These are phyloP conservation scores for Vollenhovia emeryi DNA, from an alignment of 1,140 invertebrate genomes.

Conservation along the genomic window DNA sequence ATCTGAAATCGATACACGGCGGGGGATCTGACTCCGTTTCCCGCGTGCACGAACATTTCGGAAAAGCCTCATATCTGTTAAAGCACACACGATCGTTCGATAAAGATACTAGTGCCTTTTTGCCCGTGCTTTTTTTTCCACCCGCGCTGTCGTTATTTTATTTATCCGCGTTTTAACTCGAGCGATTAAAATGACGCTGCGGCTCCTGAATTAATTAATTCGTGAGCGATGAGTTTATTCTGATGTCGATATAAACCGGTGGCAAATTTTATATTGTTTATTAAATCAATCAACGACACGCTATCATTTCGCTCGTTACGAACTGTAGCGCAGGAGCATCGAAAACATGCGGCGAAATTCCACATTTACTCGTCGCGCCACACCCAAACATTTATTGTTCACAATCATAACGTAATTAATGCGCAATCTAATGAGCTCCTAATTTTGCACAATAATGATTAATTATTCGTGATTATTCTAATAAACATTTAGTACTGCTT, in stretches of 20 bases:
- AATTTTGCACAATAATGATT: constrained; percentile 29
- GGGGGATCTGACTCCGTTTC: not conserved
- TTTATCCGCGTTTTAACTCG: not conserved
- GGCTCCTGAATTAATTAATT: not conserved
- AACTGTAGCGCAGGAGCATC: not conserved
- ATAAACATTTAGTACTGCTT: constrained; percentile 9
- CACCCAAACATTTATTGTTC: constrained; percentile 4
- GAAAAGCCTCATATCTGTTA: not conserved
- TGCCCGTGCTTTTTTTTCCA: not conserved
- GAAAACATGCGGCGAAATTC: not conserved
- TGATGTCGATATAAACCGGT: not conserved
- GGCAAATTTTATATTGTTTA: not conserved
- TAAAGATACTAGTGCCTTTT: not conserved
- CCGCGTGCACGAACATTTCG: constrained; percentile 1
- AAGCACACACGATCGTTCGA: not conserved
- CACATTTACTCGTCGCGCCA: not conserved
- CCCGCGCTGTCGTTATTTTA: not conserved
- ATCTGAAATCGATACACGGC: constrained; percentile 26
- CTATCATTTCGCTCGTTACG: not conserved
- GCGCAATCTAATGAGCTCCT: not conserved
- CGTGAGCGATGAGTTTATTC: not conserved
- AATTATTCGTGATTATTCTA: constrained; percentile 52
- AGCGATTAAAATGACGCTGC: not conserved
- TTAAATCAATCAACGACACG: constrained; percentile 3
- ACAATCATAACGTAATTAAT: constrained; percentile 29